phyloP scores from a whole-genome alignment of 2,797 vertebrate genomes.

The Sebastes taczanowskii region DNA sequence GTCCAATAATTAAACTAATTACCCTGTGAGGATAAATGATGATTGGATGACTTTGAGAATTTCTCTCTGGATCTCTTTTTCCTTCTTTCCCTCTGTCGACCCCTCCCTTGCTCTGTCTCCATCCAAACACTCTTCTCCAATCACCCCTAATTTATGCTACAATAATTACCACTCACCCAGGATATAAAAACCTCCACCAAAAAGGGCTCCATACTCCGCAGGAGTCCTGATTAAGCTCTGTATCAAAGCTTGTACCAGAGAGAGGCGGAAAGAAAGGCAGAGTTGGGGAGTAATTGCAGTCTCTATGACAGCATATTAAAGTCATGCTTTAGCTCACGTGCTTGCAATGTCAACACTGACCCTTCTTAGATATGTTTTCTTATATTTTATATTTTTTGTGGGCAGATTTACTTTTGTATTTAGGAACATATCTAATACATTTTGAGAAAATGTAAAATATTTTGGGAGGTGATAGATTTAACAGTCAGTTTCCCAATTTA shows the following conservation, averaged over 20 bases:
- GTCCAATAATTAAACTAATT: conserved; percentile 81
- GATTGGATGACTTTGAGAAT: conserved; percentile 75
- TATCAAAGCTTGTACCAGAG: conserved; percentile 73
- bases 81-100: conserved; percentile 43
- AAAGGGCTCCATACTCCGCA: conserved; percentile 70
- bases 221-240: conserved; percentile 78
- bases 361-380: not conserved
- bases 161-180: conserved; percentile 82
- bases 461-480: not conserved
- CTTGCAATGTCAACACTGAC: conserved; percentile 25
- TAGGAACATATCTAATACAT: not conserved
- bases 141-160: conserved; percentile 82
- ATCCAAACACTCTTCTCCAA: conserved; percentile 72
- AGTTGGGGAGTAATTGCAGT: conserved; percentile 69
- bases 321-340: conserved; percentile 50
- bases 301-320: conserved; percentile 70
- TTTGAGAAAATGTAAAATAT: not conserved
- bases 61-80: conserved; percentile 55
- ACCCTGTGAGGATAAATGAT: conserved; percentile 72
- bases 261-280: conserved; percentile 44
- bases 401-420: not conserved
- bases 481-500: not conserved
- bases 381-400: not conserved
- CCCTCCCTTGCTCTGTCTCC: conserved; percentile 56
- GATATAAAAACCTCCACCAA: conserved; percentile 73